A percentile compares a stretch with the other conserved stretches of the same genome.
Evolutionary conservation across 2,888 invertebrate species (phyloP).

Genomic region (Drosophila mercatorum): DNA sequence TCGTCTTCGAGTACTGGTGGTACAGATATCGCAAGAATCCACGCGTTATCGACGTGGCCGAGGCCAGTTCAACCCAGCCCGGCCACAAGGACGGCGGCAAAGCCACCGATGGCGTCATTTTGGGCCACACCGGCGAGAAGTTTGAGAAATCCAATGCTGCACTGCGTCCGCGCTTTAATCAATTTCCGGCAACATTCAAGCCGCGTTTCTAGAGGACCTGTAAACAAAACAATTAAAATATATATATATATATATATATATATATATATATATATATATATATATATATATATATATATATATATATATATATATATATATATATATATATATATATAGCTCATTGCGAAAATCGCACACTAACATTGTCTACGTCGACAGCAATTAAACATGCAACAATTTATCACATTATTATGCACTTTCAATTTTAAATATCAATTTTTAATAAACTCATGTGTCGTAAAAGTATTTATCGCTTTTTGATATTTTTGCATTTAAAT

Average conservation of each 20-base stretch:
- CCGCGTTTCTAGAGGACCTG: constrained; percentile 75
- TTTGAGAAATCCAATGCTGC: constrained; percentile 82
- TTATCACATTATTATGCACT: constrained; percentile 52
- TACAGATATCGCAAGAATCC: constrained; percentile 91
- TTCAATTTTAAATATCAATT: constrained; percentile 37
- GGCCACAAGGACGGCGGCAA: constrained; percentile 68
- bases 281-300: too few relatives aligned
- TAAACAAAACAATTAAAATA: constrained; percentile 8
- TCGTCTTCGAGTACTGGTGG: constrained; percentile 98
- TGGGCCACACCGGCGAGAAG: constrained; percentile 82
- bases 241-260: too few relatives aligned
- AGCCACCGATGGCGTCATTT: constrained; percentile 80
- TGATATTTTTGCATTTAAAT: background rate
- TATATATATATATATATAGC: background rate
- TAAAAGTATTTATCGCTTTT: background rate
- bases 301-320: too few relatives aligned
- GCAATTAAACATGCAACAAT: constrained; percentile 9
- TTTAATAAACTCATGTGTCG: constrained; percentile 25
- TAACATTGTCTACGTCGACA: constrained; percentile 65
- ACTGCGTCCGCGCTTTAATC: constrained; percentile 82
- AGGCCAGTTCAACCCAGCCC: constrained; percentile 80
- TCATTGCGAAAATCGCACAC: constrained; percentile 18
- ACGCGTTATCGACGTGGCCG: constrained; percentile 87
- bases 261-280: too few relatives aligned
- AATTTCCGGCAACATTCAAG: constrained; percentile 82